Evolutionary conservation across 2,797 vertebrate genomes (phyloP).

Genomic region (Ficedula albicollis): DNA sequence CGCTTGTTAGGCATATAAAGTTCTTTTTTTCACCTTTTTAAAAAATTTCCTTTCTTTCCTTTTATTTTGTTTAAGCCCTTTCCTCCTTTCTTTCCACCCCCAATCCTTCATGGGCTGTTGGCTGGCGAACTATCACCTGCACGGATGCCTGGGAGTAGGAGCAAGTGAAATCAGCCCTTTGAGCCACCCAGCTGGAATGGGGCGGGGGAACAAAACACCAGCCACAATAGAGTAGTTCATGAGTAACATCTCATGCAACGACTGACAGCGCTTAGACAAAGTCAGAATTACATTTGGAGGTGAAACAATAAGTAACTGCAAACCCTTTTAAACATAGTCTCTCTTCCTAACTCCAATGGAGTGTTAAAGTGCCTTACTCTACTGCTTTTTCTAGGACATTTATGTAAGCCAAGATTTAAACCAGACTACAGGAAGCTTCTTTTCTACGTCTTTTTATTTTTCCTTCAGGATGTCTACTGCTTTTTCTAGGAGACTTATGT

Average conservation of each 20-base stretch:
- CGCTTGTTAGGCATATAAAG: conserved; percentile 48
- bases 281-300: conserved; percentile 36
- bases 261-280: conserved; percentile 51
- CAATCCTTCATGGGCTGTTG: conserved; percentile 85
- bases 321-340: not conserved
- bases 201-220: conserved; percentile 52
- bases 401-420: not conserved
- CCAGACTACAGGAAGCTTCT: not conserved
- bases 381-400: not conserved
- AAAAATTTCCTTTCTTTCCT: not conserved
- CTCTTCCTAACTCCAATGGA: not conserved
- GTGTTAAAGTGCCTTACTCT: not conserved
- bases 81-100: conserved; percentile 64
- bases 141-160: conserved; percentile 79
- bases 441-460: not conserved
- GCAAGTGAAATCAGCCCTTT: conserved; percentile 79
- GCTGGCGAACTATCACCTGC: conserved; percentile 87
- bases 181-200: conserved; percentile 78
- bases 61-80: conserved; percentile 26
- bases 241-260: conserved; percentile 66
- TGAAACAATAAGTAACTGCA: conserved; percentile 15
- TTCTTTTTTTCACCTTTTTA: not conserved
- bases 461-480: not conserved
- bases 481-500: not conserved
- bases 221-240: conserved; percentile 62